Conservation (phyloP, 1,140 invertebrate species). For the Zaprionus lachaisei region DNA sequence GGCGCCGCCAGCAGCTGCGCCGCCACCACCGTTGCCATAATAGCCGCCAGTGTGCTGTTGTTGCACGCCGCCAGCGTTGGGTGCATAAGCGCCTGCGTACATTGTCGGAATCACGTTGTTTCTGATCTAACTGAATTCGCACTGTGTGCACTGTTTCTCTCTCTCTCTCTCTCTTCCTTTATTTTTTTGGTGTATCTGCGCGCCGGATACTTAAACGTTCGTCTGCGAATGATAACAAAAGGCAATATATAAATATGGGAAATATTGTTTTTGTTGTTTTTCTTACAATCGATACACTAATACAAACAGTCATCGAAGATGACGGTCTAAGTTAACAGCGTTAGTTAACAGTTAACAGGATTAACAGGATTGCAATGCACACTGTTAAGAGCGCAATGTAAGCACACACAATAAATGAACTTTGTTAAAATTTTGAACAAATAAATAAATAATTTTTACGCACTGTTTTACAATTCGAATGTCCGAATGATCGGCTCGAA, state of each 20-base stretch:
- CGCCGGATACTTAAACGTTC: neutral
- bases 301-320: too few relatives aligned
- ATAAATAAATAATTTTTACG: neutral
- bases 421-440: neutral
- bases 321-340: neutral
- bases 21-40: constrained; percentile 74
- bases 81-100: constrained; percentile 76
- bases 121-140: neutral
- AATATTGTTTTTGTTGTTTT: neutral
- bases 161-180: neutral
- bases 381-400: neutral
- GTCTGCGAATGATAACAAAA: neutral
- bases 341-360: neutral
- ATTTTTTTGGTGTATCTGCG: neutral
- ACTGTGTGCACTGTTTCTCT: neutral
- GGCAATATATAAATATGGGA: neutral
- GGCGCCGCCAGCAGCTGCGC: constrained; percentile 43
- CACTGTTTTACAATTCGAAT: neutral
- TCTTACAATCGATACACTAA: neutral
- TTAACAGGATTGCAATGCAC: neutral
- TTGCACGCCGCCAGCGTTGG: constrained; percentile 71
- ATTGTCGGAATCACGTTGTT: constrained; percentile 28
- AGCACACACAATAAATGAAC: neutral
- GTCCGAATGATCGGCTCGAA: neutral
- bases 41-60: constrained; percentile 75